phyloP scores from a whole-genome alignment of 2,888 invertebrate species.

The Cryptocheilus praepositus region DNA sequence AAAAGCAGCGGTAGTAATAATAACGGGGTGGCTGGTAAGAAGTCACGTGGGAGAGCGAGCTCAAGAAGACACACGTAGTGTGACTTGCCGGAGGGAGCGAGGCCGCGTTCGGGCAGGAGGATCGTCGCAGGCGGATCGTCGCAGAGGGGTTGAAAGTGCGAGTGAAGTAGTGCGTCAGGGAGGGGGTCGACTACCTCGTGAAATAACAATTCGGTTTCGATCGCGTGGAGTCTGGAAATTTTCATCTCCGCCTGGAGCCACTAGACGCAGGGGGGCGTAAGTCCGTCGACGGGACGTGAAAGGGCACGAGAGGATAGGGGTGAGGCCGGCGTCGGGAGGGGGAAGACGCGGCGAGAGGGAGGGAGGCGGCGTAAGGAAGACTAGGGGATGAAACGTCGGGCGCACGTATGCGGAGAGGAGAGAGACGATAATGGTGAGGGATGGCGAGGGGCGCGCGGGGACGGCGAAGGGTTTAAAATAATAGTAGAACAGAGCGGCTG shows the following conservation, averaged over 20 bases:
- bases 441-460: slow-evolving; percentile 18
- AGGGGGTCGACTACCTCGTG: slow-evolving; percentile 59
- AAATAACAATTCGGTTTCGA: slow-evolving; percentile 64
- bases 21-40: slow-evolving; percentile 10
- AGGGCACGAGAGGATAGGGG: slow-evolving; percentile 6
- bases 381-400: slow-evolving; percentile 33
- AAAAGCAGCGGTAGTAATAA: slow-evolving; percentile 19
- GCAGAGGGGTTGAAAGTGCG: slow-evolving; percentile 2
- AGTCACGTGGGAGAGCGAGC: slow-evolving; percentile 29
- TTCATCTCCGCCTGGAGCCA: slow-evolving; percentile 58
- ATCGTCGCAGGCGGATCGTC: too few species aligned
- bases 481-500: slow-evolving; percentile 65
- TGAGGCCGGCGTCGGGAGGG: slow-evolving; percentile 31
- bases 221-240: slow-evolving; percentile 61
- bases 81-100: slow-evolving; percentile 43
- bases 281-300: slow-evolving; percentile 13
- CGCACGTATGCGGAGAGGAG: slow-evolving; percentile 44
- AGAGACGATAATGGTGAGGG: slow-evolving; percentile 39
- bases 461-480: slow-evolving; percentile 66
- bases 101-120: slow-evolving; percentile 14
- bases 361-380: slow-evolving; percentile 33
- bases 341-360: slow-evolving; percentile 7
- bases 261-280: slow-evolving; percentile 36
- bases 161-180: slow-evolving; percentile 18
- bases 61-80: slow-evolving; percentile 19